These are phyloP conservation scores for Strix aluco DNA, from an alignment of 2,113 vertebrate genomes.

Conservation along the genomic window DNA sequence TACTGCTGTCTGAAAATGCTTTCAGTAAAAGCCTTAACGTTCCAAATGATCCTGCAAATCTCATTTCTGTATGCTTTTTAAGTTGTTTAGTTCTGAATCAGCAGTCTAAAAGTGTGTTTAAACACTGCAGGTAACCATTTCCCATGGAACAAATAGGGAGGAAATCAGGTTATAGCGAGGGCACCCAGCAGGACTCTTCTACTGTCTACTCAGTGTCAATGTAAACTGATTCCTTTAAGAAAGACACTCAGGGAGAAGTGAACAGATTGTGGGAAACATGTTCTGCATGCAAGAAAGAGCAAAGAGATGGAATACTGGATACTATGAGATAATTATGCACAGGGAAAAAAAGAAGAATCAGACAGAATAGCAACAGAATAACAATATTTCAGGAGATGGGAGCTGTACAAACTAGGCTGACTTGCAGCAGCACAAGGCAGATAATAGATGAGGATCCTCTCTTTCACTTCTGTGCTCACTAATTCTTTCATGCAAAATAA, in stretches of 20 bases:
- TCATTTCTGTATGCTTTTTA: conserved; percentile 71
- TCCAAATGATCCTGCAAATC: conserved; percentile 72
- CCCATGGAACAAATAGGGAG: conserved; percentile 79
- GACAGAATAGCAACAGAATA: conserved; percentile 34
- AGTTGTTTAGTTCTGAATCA: conserved; percentile 79
- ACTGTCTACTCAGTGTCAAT: conserved; percentile 80
- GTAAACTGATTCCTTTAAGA: conserved; percentile 82
- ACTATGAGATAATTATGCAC: conserved; percentile 78
- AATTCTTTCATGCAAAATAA: conserved; percentile 63
- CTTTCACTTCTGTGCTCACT: neutral
- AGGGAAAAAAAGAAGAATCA: conserved; percentile 22
- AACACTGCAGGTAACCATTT: conserved; percentile 77
- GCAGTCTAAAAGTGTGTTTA: conserved; percentile 78
- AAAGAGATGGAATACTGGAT: conserved; percentile 74
- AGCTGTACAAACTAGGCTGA: conserved; percentile 5
- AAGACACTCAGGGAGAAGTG: conserved; percentile 79
- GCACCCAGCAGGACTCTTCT: conserved; percentile 80
- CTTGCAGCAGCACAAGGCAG: conserved; percentile 45
- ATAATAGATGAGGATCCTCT: conserved; percentile 30
- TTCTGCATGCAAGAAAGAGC: conserved; percentile 80
- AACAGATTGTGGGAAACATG: conserved; percentile 84
- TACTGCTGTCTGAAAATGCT: conserved; percentile 62
- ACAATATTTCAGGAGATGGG: conserved; percentile 53
- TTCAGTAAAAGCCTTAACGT: conserved; percentile 53
- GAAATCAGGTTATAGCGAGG: conserved; percentile 83